Evolutionary conservation across 2,797 vertebrate species (phyloP), one percentile per base, ranked within the genome.

Genomic region (Phalloptychus januarius): DNA sequence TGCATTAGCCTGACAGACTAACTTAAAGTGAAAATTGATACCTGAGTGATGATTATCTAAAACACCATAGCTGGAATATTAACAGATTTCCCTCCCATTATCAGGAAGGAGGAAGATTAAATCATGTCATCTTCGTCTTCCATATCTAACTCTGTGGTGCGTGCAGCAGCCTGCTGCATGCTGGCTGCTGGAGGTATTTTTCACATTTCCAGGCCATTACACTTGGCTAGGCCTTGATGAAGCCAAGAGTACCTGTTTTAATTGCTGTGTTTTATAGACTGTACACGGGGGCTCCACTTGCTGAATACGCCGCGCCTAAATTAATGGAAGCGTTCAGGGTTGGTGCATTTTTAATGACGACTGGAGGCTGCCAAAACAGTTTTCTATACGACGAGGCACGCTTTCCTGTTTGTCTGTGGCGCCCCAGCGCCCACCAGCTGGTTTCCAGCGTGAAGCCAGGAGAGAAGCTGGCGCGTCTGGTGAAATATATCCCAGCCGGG

Each of bases 261-360:
- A 95, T 93, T 94, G 92, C 92, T 85, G 85, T 89, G 79, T 92
- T 95, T 95, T 95, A 95, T 94, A 94, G 93, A 95, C 89, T 94
- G 88, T 93, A 95, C 90, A 91, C 88, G 92, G 91, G 42, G 93
- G 93, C 94, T 93, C 91, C 89, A 87, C 90, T 92, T 80, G 79
- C 87, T 93, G 94, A 95, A 94, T 93, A 91, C 88, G 85, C 84
- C 87, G 84, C 82, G 91, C 91, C 90, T 89, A 94, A 92, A 95
- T 93, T 92, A 95, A 94, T 94, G 91, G 90, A 84, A 92, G 88
- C 83, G 83, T 95, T 94, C 92, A 89, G 91, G 84, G 77, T 91
- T 93, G 84, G 90, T 93, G 95, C 92, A 92, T 95, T 94, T 95
- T 94, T 94, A 95, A 95, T 95, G 88, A 94, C 90, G 89, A 88